Percentiles rank a stretch among this genome's conserved stretches.
These are phyloP conservation scores for Rhaphigaster nebulosa DNA, from an alignment of 2,888 invertebrate genomes.

Conservation along the genomic window DNA sequence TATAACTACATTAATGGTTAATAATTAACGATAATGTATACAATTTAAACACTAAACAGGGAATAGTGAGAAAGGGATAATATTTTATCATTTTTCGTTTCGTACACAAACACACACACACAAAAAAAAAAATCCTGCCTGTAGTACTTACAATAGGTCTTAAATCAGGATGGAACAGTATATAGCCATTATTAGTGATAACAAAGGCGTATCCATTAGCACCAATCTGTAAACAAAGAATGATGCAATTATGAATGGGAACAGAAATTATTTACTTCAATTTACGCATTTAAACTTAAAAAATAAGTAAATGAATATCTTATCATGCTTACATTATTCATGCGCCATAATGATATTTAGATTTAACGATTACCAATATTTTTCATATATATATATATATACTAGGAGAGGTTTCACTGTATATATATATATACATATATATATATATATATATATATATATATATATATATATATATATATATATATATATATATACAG, in stretches of 20 bases:
- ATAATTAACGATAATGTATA: neutral
- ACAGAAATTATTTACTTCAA: neutral
- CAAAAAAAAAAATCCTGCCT: neutral
- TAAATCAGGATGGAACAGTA: constrained; percentile 94
- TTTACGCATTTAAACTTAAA: neutral
- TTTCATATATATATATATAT: too few relatives aligned
- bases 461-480: too few relatives aligned
- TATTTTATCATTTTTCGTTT: neutral
- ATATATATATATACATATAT: too few relatives aligned
- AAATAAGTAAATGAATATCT: neutral
- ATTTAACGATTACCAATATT: too few relatives aligned
- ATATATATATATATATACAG: too few relatives aligned
- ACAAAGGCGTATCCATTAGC: constrained; percentile 97
- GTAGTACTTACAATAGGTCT: constrained; percentile 83
- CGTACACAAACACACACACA: neutral
- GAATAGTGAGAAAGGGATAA: neutral
- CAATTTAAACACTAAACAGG: neutral
- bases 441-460: too few relatives aligned
- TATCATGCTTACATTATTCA: neutral
- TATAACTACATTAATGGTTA: neutral
- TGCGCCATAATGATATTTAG: too few relatives aligned
- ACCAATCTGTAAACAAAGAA: constrained; percentile 79
- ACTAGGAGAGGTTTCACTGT: too few relatives aligned
- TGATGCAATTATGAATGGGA: neutral
- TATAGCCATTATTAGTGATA: constrained; percentile 96